Percentiles rank a stretch among this genome's conserved stretches.
Conservation (phyloP, 2,113 vertebrate species). For the Oxygymnocypris stewartii region DNA sequence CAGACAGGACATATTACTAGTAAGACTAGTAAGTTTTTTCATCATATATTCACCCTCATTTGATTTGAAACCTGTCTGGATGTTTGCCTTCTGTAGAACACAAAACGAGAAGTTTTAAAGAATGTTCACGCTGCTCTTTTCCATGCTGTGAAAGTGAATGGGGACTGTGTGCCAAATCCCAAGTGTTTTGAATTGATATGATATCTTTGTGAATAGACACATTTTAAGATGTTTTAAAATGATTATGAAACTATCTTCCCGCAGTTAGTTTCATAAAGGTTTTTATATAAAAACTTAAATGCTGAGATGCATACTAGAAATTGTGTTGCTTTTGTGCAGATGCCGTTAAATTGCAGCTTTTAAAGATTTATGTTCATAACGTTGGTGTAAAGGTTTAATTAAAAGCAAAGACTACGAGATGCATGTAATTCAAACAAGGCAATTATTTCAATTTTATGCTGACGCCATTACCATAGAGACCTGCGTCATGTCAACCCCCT, state of each 20-base stretch:
- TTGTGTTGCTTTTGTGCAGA: neutral
- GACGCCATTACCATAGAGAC: constrained; percentile 52
- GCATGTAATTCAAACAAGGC: constrained; percentile 44
- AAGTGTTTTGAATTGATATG: neutral
- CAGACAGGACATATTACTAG: neutral
- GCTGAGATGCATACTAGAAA: neutral
- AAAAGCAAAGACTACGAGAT: constrained; percentile 33
- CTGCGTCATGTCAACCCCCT: constrained; percentile 42
- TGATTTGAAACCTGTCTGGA: neutral
- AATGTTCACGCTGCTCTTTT: neutral
- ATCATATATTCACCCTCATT: neutral
- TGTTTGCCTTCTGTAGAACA: neutral
- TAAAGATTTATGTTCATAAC: constrained; percentile 32
- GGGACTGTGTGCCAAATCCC: neutral
- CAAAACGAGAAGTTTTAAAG: neutral
- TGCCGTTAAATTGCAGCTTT: constrained; percentile 17
- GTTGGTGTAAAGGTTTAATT: constrained; percentile 46
- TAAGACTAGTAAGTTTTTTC: neutral
- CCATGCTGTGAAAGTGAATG: neutral
- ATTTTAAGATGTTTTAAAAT: neutral
- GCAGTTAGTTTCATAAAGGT: neutral
- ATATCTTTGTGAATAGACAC: neutral
- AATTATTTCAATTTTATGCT: constrained; percentile 57
- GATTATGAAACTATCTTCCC: neutral
- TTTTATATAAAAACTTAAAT: neutral